These are phyloP conservation scores for Radopholus similis DNA, from an alignment of 1,140 invertebrate species.

Conservation along the genomic window DNA sequence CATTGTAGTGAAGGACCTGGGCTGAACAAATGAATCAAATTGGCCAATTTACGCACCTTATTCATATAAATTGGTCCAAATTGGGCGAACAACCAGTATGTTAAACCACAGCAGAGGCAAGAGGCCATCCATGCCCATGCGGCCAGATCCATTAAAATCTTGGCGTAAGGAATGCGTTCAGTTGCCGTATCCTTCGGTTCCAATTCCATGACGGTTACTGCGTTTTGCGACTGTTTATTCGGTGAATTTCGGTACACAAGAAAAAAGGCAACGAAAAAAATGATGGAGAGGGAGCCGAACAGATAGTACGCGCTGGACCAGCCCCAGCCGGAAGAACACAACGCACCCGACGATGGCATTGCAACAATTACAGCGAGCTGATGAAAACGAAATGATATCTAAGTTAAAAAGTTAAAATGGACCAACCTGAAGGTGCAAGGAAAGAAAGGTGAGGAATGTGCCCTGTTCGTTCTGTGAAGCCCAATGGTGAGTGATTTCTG, in stretches of 20 bases:
- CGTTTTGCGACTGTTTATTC: slow-evolving; percentile 8
- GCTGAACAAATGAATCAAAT: too few relatives aligned
- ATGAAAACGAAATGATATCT: neutral
- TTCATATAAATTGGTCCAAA: slow-evolving; percentile 35
- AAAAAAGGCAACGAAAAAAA: slow-evolving; percentile 26
- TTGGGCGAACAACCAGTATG: slow-evolving; percentile 21
- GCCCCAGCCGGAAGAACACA: slow-evolving; percentile 10
- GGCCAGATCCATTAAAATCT: slow-evolving; percentile 22
- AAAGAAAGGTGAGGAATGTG: neutral
- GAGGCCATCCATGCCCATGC: slow-evolving; percentile 13
- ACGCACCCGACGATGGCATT: slow-evolving; percentile 25
- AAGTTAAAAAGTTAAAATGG: neutral
- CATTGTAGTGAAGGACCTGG: neutral
- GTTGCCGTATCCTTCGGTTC: slow-evolving; percentile 2
- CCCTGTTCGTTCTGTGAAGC: neutral
- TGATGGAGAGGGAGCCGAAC: slow-evolving; percentile 10
- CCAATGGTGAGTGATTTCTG: neutral
- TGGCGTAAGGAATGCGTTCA: neutral
- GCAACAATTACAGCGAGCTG: slow-evolving; percentile 15
- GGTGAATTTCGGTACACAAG: slow-evolving; percentile 27
- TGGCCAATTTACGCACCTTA: slow-evolving; percentile 13
- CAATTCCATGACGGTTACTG: neutral
- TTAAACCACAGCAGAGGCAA: slow-evolving; percentile 10
- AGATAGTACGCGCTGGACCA: slow-evolving; percentile 27
- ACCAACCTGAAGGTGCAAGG: neutral